Evolutionary conservation across 2,888 invertebrate genomes (phyloP).

Genomic region (Ormyrus thymus): DNA sequence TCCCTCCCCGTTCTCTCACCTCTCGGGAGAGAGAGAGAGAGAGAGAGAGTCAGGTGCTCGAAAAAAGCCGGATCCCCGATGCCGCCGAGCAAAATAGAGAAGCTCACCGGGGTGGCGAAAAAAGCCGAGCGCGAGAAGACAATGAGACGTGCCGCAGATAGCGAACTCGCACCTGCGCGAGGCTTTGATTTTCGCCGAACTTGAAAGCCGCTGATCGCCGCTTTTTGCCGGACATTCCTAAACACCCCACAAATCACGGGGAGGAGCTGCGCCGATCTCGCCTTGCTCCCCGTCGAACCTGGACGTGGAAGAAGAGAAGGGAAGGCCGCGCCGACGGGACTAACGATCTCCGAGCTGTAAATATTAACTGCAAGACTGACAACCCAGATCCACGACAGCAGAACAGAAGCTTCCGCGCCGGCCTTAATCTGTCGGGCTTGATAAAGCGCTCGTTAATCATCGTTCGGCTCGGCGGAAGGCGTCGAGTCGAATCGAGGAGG

Average conservation of each 20-base stretch:
- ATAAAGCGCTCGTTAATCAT: slow-evolving; percentile 8
- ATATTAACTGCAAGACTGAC: no score
- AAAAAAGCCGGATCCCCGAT: slow-evolving; percentile 51
- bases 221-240: slow-evolving; percentile 18
- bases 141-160: slow-evolving; percentile 66
- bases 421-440: not conserved
- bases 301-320: not conserved
- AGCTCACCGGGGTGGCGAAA: slow-evolving; percentile 29
- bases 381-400: no score
- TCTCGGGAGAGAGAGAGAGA: not conserved
- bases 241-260: slow-evolving; percentile 43
- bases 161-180: slow-evolving; percentile 67
- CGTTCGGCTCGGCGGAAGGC: slow-evolving; percentile 7
- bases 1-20: slow-evolving; percentile 43
- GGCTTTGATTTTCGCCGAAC: not conserved
- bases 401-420: no score
- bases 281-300: not conserved
- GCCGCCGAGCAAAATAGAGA: slow-evolving; percentile 57
- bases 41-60: not conserved
- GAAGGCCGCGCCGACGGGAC: not conserved
- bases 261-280: not conserved
- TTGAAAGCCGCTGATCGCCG: slow-evolving; percentile 47
- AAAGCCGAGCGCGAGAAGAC: slow-evolving; percentile 17
- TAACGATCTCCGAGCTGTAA: no score
- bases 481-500: slow-evolving; percentile 21